Percentiles rank a stretch among this genome's conserved stretches.
phyloP scores from a whole-genome alignment of 1,140 invertebrate species.

The Bombus huntii region DNA sequence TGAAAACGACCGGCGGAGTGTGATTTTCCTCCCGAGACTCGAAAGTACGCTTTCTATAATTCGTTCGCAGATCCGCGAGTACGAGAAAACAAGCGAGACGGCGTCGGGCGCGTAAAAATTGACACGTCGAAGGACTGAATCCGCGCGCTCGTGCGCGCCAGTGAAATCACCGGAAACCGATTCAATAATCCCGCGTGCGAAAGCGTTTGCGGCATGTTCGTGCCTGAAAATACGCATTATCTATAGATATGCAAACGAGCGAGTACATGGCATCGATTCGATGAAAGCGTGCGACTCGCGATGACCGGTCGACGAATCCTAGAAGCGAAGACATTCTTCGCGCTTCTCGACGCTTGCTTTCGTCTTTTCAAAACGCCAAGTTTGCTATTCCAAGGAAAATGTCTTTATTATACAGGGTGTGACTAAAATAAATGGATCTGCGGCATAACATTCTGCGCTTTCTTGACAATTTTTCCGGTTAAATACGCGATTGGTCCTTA shows the following conservation, averaged over 20 bases:
- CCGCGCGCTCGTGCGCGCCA: background rate
- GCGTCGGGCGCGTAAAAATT: constrained; percentile 31
- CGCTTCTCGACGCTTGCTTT: background rate
- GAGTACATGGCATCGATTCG: constrained; percentile 54
- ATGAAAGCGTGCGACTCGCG: constrained; percentile 65
- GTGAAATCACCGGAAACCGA: constrained; percentile 56
- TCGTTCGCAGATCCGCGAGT: constrained; percentile 9
- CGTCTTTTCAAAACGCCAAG: background rate
- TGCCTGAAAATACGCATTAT: constrained; percentile 54
- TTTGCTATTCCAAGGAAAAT: background rate
- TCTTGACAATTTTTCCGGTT: too few species aligned
- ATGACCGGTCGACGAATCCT: background rate
- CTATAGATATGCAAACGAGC: constrained; percentile 61
- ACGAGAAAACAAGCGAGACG: too few species aligned
- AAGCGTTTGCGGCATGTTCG: constrained; percentile 50
- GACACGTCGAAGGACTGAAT: constrained; percentile 34
- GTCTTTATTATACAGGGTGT: background rate
- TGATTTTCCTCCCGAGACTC: constrained; percentile 33
- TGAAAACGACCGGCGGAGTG: background rate
- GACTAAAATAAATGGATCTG: too few species aligned
- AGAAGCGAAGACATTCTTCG: background rate
- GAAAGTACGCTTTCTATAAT: constrained; percentile 48
- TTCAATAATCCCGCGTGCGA: constrained; percentile 52
- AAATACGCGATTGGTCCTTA: too few species aligned
- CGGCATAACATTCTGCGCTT: too few species aligned